Base-by-base conservation (phyloP, 2,888 invertebrate species). In the Bugula neritina region DNA sequence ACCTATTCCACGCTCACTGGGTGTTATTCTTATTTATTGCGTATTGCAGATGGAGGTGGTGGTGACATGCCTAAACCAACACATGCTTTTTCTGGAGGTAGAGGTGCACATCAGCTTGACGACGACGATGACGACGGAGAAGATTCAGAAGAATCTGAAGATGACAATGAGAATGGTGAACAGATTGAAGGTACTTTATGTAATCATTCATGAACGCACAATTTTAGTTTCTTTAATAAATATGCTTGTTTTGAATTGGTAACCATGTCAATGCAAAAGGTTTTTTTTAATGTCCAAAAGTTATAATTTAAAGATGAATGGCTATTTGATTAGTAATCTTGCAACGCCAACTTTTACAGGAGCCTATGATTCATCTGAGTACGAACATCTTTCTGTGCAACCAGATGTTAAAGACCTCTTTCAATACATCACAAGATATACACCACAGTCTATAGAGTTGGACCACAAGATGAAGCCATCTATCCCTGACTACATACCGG, bases 401-500 rank as follows among this genome's bases (percentile, higher is more conserved):
- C 86, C 90, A 0, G 96, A 97, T 75, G 89, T 95, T 76, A 93
- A 92, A 81, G 94, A 96, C 79, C 86, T 97, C 3, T 96, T 98
- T 85, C 92, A 93, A 79, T 94, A 92, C 79, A 96, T 98, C 74
- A 90, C 90, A 78, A 91, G 94, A 80, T 97, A 96, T 83, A 92
- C 93, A 0, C 95, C 97, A 0, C 94, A 95, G 84, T 90, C 90
- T 78, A 90, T 94, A 72, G 93, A 94, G 77, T 88, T 95, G 58
- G 93, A 93, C 71, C 91, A 92, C 83, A 92, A 92, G 80, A 87
- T 98, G 80, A 91, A 92, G 79, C 95, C 97, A 0, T 98, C 98
- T 83, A 90, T 97, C 72, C 95, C 97, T 0, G 98, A 99, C 80
- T 98, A 91, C 85, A 92, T 98, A 77, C 98, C 99, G 10, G 94